phyloP scores from a whole-genome alignment of 2,888 invertebrate genomes.

The Helobdella robusta region DNA sequence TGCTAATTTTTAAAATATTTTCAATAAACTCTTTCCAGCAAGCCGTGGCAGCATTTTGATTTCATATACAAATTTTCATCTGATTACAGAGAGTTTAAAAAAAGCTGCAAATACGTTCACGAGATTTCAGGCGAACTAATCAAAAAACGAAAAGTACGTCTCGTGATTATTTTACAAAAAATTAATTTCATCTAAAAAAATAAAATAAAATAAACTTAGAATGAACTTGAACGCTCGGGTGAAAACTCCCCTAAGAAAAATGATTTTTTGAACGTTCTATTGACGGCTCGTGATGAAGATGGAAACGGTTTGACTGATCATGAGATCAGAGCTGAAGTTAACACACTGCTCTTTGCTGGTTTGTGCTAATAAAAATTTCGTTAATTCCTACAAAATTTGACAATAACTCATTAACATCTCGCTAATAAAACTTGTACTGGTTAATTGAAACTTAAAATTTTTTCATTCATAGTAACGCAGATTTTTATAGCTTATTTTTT shows the following conservation, averaged over 20 bases:
- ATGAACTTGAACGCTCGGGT: neutral
- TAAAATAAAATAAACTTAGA: neutral
- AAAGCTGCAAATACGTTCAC: conserved; percentile 29
- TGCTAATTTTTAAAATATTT: neutral
- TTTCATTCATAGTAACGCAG: no score
- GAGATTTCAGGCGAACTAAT: conserved; percentile 29
- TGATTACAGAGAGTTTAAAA: conserved; percentile 23
- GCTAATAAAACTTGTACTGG: no score
- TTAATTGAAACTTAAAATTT: no score
- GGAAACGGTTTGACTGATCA: conserved; percentile 38
- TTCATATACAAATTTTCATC: conserved; percentile 30
- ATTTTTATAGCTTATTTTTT: no score
- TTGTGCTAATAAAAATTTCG: no score
- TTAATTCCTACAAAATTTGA: no score
- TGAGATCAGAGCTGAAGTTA: conserved; percentile 42
- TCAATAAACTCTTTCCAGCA: conserved; percentile 20
- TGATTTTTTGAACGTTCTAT: conserved; percentile 34
- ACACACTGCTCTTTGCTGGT: conserved; percentile 39
- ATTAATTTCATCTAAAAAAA: neutral
- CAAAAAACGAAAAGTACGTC: conserved; percentile 15
- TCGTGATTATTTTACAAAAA: conserved; percentile 17
- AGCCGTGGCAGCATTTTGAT: conserved; percentile 30
- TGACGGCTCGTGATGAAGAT: conserved; percentile 36
- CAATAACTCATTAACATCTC: no score
- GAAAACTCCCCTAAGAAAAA: conserved; percentile 18